These are phyloP conservation scores for Drosophila leontia DNA, from an alignment of 1,140 invertebrate genomes.

Conservation along the genomic window DNA sequence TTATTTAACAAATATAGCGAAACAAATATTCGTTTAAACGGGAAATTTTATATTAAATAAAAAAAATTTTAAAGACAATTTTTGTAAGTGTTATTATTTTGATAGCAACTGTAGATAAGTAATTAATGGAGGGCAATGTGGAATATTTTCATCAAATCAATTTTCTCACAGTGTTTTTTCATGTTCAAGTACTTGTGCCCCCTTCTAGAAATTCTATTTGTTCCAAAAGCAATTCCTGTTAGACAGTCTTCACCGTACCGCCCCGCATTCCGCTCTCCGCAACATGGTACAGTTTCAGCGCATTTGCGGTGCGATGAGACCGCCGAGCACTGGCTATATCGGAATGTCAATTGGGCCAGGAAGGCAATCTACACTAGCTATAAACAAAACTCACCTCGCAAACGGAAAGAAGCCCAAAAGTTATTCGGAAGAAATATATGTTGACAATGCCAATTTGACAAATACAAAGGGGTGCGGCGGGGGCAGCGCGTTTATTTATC, in stretches of 20 bases:
- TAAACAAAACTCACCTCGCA: slow-evolving; percentile 22
- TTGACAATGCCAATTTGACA: background rate
- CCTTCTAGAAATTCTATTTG: background rate
- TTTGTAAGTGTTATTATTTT: background rate
- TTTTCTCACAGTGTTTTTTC: background rate
- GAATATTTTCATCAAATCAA: background rate
- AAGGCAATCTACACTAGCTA: background rate
- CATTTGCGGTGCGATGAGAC: slow-evolving; percentile 25
- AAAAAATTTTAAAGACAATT: too few relatives aligned
- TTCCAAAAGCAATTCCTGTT: slow-evolving; percentile 7
- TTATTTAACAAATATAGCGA: too few relatives aligned
- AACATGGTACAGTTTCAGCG: slow-evolving; percentile 77
- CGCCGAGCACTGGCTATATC: slow-evolving; percentile 2
- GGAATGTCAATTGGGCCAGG: slow-evolving; percentile 20
- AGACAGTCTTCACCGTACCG: slow-evolving; percentile 16
- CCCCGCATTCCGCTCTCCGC: slow-evolving; percentile 29
- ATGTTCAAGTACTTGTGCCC: background rate
- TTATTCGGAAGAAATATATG: background rate
- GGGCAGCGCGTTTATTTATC: slow-evolving; percentile 23
- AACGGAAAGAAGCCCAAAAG: slow-evolving; percentile 30
- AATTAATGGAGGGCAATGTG: background rate
- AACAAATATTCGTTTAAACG: too few relatives aligned
- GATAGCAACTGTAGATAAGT: background rate
- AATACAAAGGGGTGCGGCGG: background rate
- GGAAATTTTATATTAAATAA: too few relatives aligned